A percentile compares a stretch with the other conserved stretches of the same genome.
These are phyloP conservation scores for Xylota sylvarum DNA, from an alignment of 2,888 invertebrate species.

Conservation along the genomic window DNA sequence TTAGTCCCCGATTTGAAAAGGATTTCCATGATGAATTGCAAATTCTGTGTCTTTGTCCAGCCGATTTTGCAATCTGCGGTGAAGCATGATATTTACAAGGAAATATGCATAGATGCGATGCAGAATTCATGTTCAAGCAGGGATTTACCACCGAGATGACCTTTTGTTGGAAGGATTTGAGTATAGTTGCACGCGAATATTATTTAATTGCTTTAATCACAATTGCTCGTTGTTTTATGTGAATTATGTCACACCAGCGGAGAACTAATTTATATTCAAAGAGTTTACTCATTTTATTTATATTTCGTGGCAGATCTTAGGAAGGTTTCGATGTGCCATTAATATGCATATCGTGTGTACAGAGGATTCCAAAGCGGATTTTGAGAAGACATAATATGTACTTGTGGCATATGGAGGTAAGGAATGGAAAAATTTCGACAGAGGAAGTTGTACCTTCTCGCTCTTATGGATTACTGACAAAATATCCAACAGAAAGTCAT, in stretches of 20 bases:
- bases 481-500: neutral
- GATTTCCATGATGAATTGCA: constrained; percentile 33
- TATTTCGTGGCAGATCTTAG: constrained; percentile 9
- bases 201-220: constrained; percentile 4
- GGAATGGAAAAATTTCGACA: neutral
- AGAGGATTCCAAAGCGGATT: constrained; percentile 18
- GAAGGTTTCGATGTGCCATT: constrained; percentile 5
- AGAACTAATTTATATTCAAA: constrained; percentile 27
- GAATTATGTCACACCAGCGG: constrained; percentile 20
- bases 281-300: constrained; percentile 23
- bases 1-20: constrained; percentile 5
- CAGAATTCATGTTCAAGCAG: neutral
- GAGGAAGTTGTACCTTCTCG: neutral
- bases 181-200: neutral
- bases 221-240: constrained; percentile 4
- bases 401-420: neutral
- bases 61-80: neutral
- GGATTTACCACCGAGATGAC: constrained; percentile 1
- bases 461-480: neutral
- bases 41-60: neutral
- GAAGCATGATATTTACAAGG: constrained; percentile 1
- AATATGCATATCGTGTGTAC: constrained; percentile 17
- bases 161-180: neutral
- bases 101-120: neutral
- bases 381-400: neutral